A percentile compares a stretch with the other conserved stretches of the same genome.
Evolutionary conservation across 2,113 vertebrate species (phyloP).

Genomic region (Anguilla japonica): DNA sequence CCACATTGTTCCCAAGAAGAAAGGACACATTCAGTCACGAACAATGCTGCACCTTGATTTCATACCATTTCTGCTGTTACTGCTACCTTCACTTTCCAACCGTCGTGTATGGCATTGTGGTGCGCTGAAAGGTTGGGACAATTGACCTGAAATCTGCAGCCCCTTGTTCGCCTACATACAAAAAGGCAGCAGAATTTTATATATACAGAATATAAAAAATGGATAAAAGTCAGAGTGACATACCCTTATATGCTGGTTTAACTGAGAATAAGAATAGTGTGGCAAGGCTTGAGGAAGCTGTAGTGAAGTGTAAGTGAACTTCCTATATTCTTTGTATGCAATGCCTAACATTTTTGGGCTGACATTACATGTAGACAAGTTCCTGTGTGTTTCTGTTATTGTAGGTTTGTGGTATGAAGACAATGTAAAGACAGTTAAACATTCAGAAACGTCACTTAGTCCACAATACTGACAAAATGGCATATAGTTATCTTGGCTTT

Average conservation of each 20-base stretch:
- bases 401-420: not conserved
- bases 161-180: not conserved
- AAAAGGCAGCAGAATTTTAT: not conserved
- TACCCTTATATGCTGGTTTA: not conserved
- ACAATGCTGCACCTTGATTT: not conserved
- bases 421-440: not conserved
- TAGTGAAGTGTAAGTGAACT: not conserved
- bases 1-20: not conserved
- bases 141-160: not conserved
- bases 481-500: not conserved
- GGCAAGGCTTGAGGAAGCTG: not conserved
- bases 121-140: not conserved
- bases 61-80: constrained; percentile 4
- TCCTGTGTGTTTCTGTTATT: not conserved
- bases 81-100: not conserved
- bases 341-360: not conserved
- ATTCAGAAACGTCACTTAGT: not conserved
- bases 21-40: constrained; percentile 8
- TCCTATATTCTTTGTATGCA: not conserved
- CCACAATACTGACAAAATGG: not conserved
- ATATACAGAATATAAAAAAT: not conserved
- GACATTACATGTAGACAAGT: not conserved
- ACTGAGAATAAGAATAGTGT: not conserved
- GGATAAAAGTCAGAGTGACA: not conserved
- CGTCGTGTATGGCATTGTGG: not conserved